phyloP scores from a whole-genome alignment of 2,113 vertebrate genomes.

The Sylvia atricapilla region DNA sequence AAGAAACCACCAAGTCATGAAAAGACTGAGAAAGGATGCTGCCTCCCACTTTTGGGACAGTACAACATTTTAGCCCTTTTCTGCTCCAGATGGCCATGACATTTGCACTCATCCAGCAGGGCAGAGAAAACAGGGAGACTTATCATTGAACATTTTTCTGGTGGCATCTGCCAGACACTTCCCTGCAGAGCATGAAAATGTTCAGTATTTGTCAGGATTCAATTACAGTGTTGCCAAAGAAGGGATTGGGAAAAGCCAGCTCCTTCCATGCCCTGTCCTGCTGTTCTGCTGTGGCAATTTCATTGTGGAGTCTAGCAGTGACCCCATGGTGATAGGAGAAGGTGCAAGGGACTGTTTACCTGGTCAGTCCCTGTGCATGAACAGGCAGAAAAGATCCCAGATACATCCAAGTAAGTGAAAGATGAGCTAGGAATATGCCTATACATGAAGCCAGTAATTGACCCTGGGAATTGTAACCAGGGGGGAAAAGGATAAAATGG shows the following conservation, averaged over 20 bases:
- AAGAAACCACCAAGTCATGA: not conserved
- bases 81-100: not conserved
- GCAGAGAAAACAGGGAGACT: not conserved
- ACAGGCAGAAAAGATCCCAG: not conserved
- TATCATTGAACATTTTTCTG: not conserved
- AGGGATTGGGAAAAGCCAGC: not conserved
- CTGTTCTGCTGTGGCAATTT: not conserved
- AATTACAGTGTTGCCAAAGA: not conserved
- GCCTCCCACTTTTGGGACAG: not conserved
- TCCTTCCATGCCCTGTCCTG: not conserved
- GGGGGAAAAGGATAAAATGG: not conserved
- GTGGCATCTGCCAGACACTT: not conserved
- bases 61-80: not conserved
- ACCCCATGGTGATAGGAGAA: not conserved
- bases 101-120: not conserved
- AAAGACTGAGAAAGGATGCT: not conserved
- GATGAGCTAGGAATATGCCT: not conserved
- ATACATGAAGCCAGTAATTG: not conserved
- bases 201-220: not conserved
- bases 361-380: not conserved
- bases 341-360: not conserved
- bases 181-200: not conserved
- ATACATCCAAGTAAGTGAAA: not conserved
- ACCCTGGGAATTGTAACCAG: not conserved
- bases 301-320: not conserved